Conservation (phyloP, 2,797 vertebrate species). For the Acridotheres tristis region DNA sequence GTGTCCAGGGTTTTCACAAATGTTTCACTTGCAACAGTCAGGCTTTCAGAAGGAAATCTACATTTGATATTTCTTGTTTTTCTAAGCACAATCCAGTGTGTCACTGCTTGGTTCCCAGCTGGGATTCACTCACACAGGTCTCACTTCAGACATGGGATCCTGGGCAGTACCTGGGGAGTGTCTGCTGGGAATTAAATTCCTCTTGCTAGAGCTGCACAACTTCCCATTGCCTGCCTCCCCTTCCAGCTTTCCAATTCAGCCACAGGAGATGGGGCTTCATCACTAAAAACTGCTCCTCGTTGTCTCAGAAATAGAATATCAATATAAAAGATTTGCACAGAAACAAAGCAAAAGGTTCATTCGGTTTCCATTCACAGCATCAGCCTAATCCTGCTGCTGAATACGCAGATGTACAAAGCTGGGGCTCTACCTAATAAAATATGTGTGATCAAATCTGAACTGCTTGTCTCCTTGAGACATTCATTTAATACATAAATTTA, state of each 20-base stretch:
- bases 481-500: constrained; percentile 46
- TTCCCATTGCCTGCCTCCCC: background rate
- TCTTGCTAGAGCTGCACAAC: background rate
- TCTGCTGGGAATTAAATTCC: background rate
- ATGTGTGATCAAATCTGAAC: constrained; percentile 31
- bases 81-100: background rate
- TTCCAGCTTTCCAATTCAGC: background rate
- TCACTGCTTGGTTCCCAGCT: background rate
- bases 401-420: background rate
- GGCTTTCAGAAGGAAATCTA: background rate
- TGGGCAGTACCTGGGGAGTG: background rate
- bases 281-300: background rate
- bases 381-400: constrained; percentile 11
- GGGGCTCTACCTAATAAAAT: constrained; percentile 26
- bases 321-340: background rate
- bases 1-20: background rate
- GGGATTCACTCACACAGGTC: background rate
- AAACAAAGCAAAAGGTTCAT: background rate
- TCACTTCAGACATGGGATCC: background rate
- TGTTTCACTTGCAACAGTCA: background rate
- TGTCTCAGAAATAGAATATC: background rate
- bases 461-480: constrained; percentile 21
- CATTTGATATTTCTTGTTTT: background rate
- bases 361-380: background rate
- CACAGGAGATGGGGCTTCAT: background rate